Conservation (phyloP, 2,888 invertebrate genomes). For the Scaptodrosophila latifasciaeformis region DNA sequence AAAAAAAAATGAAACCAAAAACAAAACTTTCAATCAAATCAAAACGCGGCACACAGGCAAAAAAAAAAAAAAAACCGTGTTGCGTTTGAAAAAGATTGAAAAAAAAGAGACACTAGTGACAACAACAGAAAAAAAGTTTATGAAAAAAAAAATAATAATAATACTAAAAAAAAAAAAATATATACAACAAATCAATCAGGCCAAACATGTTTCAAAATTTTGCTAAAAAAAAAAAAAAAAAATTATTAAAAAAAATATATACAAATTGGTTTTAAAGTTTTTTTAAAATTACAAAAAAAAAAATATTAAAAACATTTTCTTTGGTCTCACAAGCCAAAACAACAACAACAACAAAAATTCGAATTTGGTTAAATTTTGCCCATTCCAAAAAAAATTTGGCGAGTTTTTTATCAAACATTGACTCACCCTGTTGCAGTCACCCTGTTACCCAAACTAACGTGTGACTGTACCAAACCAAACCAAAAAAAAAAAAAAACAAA, state of each 20-base stretch:
- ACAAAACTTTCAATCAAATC: constrained; percentile 10
- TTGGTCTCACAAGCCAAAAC: constrained; percentile 5
- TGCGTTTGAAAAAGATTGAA: constrained; percentile 69
- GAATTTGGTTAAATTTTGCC: constrained; percentile 8
- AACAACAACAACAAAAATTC: constrained; percentile 5
- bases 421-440: constrained; percentile 26
- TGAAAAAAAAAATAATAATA: constrained; percentile 36
- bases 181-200: constrained; percentile 74
- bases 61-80: no score
- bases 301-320: constrained; percentile 13
- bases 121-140: constrained; percentile 53
- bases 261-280: constrained; percentile 52
- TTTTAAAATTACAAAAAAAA: constrained; percentile 25
- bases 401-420: constrained; percentile 19
- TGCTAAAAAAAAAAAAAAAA: constrained; percentile 46
- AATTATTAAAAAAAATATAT: constrained; percentile 4
- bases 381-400: constrained; percentile 7
- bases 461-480: constrained; percentile 1
- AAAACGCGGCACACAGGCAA: constrained; percentile 54
- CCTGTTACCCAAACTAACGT: constrained; percentile 1
- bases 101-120: constrained; percentile 76
- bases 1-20: constrained; percentile 3
- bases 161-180: constrained; percentile 36
- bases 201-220: constrained; percentile 75
- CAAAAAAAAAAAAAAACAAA: neutral